Evolutionary conservation across 1,140 invertebrate genomes (phyloP), one percentile per base, ranked within the genome.

Genomic region (Drosophila tristis): DNA sequence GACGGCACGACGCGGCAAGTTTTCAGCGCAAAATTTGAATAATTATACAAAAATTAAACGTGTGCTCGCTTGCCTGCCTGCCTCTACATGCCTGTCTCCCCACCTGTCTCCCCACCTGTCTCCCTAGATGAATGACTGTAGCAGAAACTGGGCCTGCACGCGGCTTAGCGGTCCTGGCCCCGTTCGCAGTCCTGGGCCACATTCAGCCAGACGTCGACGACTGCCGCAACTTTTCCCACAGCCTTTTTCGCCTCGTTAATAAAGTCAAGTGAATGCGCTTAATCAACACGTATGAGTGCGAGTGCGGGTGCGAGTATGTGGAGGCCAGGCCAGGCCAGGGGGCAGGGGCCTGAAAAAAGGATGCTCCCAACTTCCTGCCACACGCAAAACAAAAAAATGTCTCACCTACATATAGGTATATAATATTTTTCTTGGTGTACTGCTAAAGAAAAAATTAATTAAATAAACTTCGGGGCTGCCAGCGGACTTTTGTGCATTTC

Each of bases 191-290:
- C 62, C 56, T 70, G 55, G 35, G 35, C 51, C 48, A 45, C 20
- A 74, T 62, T 44, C 59, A 56, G 72, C 25, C 62, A 63, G 62
- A 64, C 39, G 15, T 44, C 49, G n/a, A 20, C 20, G 20, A 20
- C 20, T 20, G 72, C 63, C 64, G 43, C 65, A 78, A 74, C 68
- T 78, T 74, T 74, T 65, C 31, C 42, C 43, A 63, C 48, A 47
- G 50, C 25, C 42, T 48, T 13, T 43, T 43, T 50, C 16, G 50
- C 62, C 70, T 43, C 64, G 72, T 89, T 87, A 87, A 87, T 87
- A 89, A 79, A 87, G 78, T 89, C 78, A 82, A 86, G 79, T 89
- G 84, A 87, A 82, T 87, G 84, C 84, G 79, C 79, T 87, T 87
- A 82, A 89, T 87, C 84, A 87, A 89, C 84, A 82, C 79, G 63